phyloP scores from a whole-genome alignment of 2,113 vertebrate species.

The Chaenogobius annularis region DNA sequence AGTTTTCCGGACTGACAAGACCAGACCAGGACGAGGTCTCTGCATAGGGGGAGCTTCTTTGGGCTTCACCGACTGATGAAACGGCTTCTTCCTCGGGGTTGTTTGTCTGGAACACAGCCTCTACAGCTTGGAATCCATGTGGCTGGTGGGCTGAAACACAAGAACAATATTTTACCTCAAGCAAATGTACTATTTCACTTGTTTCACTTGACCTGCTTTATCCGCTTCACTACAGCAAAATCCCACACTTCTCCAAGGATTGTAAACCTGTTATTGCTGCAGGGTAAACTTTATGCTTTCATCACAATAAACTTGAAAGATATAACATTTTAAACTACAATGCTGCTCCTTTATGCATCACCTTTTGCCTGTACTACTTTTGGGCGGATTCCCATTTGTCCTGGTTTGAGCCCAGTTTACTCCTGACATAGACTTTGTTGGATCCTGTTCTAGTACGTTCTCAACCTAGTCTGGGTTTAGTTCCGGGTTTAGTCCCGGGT shows the following conservation, averaged over 20 bases:
- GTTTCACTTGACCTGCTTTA: slow-evolving; percentile 29
- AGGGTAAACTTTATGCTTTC: slow-evolving; percentile 4
- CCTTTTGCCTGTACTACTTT: neutral
- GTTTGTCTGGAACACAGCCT: slow-evolving; percentile 44
- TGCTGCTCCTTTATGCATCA: neutral
- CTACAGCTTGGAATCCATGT: slow-evolving; percentile 54
- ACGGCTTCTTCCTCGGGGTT: slow-evolving; percentile 28
- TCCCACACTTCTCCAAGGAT: neutral
- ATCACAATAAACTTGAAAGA: neutral
- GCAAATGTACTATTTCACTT: neutral
- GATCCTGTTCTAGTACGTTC: too few species aligned
- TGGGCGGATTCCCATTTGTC: too few species aligned
- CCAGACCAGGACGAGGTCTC: slow-evolving; percentile 67
- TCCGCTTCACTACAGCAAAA: slow-evolving; percentile 12
- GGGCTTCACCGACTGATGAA: slow-evolving; percentile 41
- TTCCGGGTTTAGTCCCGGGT: too few species aligned
- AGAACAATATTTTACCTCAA: slow-evolving; percentile 13
- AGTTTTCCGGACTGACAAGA: slow-evolving; percentile 59
- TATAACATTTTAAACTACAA: neutral
- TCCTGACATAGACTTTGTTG: too few species aligned
- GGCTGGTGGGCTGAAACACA: slow-evolving; percentile 61
- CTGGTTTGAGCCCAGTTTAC: too few species aligned
- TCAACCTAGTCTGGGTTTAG: too few species aligned
- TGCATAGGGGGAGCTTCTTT: slow-evolving; percentile 26
- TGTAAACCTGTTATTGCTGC: neutral